Base-by-base conservation (phyloP, 2,113 vertebrate species). In the Plectropomus leopardus region DNA sequence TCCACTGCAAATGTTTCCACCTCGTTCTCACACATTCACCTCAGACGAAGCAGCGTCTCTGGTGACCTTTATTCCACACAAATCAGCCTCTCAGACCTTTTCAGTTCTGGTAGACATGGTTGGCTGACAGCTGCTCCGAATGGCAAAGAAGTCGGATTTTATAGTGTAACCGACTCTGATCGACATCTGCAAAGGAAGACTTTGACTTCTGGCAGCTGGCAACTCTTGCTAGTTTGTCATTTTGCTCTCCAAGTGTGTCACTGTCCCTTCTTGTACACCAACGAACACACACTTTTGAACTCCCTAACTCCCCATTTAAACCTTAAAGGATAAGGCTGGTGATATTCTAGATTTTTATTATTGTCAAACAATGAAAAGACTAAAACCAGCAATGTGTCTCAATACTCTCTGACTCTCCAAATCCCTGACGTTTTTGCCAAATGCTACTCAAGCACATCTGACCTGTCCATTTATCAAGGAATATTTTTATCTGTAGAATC, bases 21-120 rank as follows among this genome's bases (percentile, higher is more conserved):
- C 34, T 80, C 23, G n/a, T 83, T 77, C 71, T 78, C 71, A 85
- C 78, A 87, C 54, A 55, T 84, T 72, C 51, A 77, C 66, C 57
- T 78, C 67, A 65, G 67, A 60, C 3, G 1, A 68, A 19, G 10
- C 59, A 64, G 17, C 0, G 21, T 79, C 80, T 88, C 74, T 40
- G 44, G 69, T 80, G 66, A 78, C 40, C 60, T 82, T 40, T 61
- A 61, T 71, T 86, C 78, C 60, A 69, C 72, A 86, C 50, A 60
- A 40, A 82, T 82, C 78, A 45, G 68, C 75, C 30, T 82, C 65
- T 78, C 53, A 34, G 47, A 57, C 47, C 40, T 70, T 67, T 78
- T 73, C 42, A 69, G 17, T 55, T 68, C 34, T 64, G 47, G 69
- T 53, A 72, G 45, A 24, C 11, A 74, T 24, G 0, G 32, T 19